Conservation (phyloP, 2,797 vertebrate species). For the Sebastolobus altivelis region DNA sequence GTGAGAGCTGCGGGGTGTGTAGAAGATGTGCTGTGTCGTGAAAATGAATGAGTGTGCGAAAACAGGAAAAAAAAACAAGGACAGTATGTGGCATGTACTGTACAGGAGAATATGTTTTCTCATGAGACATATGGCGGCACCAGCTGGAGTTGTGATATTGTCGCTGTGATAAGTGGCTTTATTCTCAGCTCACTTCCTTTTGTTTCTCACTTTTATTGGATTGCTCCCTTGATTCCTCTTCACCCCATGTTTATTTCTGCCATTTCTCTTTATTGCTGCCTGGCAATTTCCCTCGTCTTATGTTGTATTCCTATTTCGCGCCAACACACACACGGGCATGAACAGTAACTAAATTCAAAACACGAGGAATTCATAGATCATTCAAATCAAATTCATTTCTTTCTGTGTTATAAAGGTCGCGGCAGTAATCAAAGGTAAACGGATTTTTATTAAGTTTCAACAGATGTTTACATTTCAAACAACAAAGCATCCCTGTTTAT, state of each 20-base stretch:
- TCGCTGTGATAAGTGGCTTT: slow-evolving; percentile 59
- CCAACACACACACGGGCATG: neutral
- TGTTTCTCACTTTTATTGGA: slow-evolving; percentile 45
- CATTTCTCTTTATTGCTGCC: slow-evolving; percentile 40
- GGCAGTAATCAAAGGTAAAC: neutral
- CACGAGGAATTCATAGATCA: neutral
- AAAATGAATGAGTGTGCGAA: slow-evolving; percentile 23
- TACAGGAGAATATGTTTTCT: slow-evolving; percentile 49
- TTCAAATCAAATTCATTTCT: neutral
- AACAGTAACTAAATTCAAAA: slow-evolving; percentile 6
- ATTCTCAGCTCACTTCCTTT: slow-evolving; percentile 50
- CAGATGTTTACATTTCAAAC: neutral
- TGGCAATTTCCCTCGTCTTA: neutral
- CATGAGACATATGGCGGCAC: slow-evolving; percentile 62
- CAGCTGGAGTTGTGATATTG: slow-evolving; percentile 66
- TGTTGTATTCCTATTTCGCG: neutral
- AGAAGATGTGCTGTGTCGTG: slow-evolving; percentile 36
- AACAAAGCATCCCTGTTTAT: neutral
- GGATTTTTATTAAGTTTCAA: neutral
- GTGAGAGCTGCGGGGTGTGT: slow-evolving; percentile 14
- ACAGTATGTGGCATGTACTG: slow-evolving; percentile 41
- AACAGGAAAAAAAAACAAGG: slow-evolving; percentile 18
- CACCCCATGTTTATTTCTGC: slow-evolving; percentile 39
- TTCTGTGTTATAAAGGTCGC: neutral
- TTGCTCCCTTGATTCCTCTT: slow-evolving; percentile 36